Evolutionary conservation across 2,888 invertebrate species (phyloP).

Genomic region (Drosophila mulleri): DNA sequence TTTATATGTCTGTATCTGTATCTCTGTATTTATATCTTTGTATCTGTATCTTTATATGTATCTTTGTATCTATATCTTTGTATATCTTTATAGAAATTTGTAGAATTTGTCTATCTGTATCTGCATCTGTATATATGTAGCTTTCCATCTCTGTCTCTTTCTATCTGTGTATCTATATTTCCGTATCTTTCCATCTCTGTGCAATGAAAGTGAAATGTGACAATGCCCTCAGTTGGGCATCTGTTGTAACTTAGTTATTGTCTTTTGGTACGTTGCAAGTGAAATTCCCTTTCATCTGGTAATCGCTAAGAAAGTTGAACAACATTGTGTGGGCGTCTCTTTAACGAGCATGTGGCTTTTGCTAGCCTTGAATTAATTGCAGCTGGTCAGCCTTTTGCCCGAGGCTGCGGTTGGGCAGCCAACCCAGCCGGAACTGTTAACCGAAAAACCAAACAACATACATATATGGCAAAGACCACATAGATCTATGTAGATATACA

Average conservation of each 20-base stretch:
- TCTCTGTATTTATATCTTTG: not conserved
- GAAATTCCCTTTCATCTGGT: constrained; percentile 69
- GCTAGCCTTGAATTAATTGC: constrained; percentile 47
- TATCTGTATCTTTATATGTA: not conserved
- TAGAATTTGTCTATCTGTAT: not conserved
- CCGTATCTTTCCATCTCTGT: not conserved
- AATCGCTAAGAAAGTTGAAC: constrained; percentile 54
- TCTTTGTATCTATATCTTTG: not conserved
- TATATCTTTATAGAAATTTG: not conserved
- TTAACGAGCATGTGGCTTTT: constrained; percentile 27
- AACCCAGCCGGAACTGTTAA: constrained; percentile 51
- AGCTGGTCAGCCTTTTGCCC: constrained; percentile 43
- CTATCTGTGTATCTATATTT: constrained; percentile 1
- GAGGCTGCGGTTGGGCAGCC: constrained; percentile 46
- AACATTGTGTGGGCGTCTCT: constrained; percentile 39
- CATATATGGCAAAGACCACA: not conserved
- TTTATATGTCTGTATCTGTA: not conserved
- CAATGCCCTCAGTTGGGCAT: constrained; percentile 62
- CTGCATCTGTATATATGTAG: not conserved
- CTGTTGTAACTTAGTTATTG: constrained; percentile 25
- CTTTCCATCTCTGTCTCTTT: constrained; percentile 9
- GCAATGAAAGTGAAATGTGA: constrained; percentile 77
- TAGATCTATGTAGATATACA: too few relatives aligned
- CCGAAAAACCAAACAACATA: constrained; percentile 16
- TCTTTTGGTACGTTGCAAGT: constrained; percentile 2